phyloP scores from a whole-genome alignment of 2,113 vertebrate species.

The Leuciscus idus region DNA sequence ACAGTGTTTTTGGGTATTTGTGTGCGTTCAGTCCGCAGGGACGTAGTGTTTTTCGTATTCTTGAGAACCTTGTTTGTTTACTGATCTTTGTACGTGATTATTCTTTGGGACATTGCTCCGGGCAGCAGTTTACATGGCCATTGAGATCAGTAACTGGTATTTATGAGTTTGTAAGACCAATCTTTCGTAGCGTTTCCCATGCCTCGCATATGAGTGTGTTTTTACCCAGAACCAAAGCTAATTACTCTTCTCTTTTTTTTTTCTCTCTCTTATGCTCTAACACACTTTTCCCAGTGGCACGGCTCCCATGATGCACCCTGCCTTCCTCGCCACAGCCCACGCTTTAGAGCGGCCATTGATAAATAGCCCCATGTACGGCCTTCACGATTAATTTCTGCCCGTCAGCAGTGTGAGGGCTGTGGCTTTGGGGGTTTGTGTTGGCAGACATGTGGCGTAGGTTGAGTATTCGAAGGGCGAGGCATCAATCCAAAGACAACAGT shows the following conservation, averaged over 20 bases:
- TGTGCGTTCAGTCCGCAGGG: neutral
- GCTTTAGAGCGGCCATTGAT: constrained; percentile 59
- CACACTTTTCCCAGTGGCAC: constrained; percentile 38
- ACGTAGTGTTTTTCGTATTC: constrained; percentile 23
- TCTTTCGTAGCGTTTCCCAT: constrained; percentile 8
- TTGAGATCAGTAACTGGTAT: constrained; percentile 33
- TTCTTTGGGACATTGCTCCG: constrained; percentile 41
- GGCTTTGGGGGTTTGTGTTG: constrained; percentile 62
- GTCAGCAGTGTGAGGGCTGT: constrained; percentile 61
- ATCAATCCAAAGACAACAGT: constrained; percentile 61
- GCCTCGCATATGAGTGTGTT: neutral
- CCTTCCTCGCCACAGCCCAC: constrained; percentile 48
- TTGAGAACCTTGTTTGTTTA: constrained; percentile 44
- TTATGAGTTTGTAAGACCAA: constrained; percentile 1
- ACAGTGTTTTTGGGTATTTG: constrained; percentile 18
- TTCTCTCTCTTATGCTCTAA: neutral
- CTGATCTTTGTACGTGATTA: constrained; percentile 35
- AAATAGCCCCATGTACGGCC: constrained; percentile 59
- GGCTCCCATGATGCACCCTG: constrained; percentile 49
- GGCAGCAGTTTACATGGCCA: constrained; percentile 40
- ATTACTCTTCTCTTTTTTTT: neutral
- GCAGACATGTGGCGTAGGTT: constrained; percentile 25
- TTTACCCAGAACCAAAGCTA: constrained; percentile 28
- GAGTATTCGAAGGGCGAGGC: constrained; percentile 36
- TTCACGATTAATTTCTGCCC: constrained; percentile 62